Evolutionary conservation across 1,140 invertebrate species (phyloP), one percentile per base, ranked within the genome.

Genomic region (Drosophila paulistorum): DNA sequence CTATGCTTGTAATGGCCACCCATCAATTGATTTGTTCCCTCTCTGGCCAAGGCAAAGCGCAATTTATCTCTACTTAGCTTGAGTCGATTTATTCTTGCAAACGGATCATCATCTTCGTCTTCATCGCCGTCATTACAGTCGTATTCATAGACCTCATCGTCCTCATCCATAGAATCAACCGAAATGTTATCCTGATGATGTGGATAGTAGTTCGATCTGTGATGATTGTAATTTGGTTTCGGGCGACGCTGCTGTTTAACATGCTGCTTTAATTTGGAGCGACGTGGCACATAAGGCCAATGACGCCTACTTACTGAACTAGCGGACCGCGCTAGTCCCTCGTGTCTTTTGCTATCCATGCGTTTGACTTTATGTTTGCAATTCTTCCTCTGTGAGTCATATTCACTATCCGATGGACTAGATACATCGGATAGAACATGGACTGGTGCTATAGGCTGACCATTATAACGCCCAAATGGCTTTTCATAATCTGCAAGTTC

Each of bases 1-100:
- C 85, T 90, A 13, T 71, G 69, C 35, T 72, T 90, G 7, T 83
- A 84, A 11, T 77, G 58, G 10, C 72, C 10, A 11, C 72, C 10
- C 13, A 61, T 51, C 5, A 68, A 45, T 3, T 89, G 67, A 41
- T 64, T 51, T 10, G 71, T 62, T 3, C 66, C 79, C 10, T 76
- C 55, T 1, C 71, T 59, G 0, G 86, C 83, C 45, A 91, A 62
- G 0, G 91, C 91, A 23, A 92, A 67, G 2, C 81, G 78, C 45
- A 92, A 58, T 37, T 91, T 89, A 14, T 86, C 69, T 7, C 90
- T 58, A 61, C 73, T 91, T 3, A 85, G 26, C 9, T 69, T 77
- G 0, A 85, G 54, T 0, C 61, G 65, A 7, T 79, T 55, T 23
- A 85, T n/a, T 4, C 78, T 71, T 2, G 71, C 45, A 4, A 51